Evolutionary conservation across 2,113 vertebrate genomes (phyloP).

Genomic region (Muntiacus muntjak): DNA sequence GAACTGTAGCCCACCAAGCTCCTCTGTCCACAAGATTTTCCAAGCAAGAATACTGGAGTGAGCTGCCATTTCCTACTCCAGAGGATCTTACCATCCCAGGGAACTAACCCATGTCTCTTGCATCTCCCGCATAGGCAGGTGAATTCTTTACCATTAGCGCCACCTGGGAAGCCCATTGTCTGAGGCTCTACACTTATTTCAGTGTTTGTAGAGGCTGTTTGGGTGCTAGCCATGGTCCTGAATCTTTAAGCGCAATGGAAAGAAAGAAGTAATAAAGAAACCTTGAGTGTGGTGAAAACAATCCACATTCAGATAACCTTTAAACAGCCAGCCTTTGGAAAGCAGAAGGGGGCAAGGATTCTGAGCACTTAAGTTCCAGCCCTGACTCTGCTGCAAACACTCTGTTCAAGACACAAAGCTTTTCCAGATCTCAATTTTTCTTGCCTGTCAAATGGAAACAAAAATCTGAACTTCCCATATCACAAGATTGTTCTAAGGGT

Average conservation of each 20-base stretch:
- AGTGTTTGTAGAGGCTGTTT: neutral
- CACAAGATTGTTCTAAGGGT: neutral
- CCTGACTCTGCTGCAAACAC: neutral
- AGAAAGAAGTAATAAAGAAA: neutral
- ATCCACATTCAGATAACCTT: neutral
- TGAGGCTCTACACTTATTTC: neutral
- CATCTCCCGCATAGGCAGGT: neutral
- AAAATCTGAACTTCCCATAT: neutral
- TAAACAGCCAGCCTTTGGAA: neutral
- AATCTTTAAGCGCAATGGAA: neutral
- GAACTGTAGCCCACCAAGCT: neutral
- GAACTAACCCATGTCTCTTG: neutral
- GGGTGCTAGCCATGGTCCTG: slow-evolving; percentile 60
- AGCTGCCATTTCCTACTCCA: neutral
- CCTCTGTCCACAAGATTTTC: neutral
- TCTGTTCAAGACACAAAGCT: neutral
- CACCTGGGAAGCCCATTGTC: neutral
- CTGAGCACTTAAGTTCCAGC: neutral
- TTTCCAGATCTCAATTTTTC: slow-evolving; percentile 18
- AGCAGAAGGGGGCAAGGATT: neutral
- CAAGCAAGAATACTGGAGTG: neutral
- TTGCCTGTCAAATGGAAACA: neutral
- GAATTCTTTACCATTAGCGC: neutral
- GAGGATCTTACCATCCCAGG: neutral
- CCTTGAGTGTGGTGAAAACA: neutral